These are phyloP conservation scores for Spisula solida DNA, from an alignment of 2,888 invertebrate species.

Conservation along the genomic window DNA sequence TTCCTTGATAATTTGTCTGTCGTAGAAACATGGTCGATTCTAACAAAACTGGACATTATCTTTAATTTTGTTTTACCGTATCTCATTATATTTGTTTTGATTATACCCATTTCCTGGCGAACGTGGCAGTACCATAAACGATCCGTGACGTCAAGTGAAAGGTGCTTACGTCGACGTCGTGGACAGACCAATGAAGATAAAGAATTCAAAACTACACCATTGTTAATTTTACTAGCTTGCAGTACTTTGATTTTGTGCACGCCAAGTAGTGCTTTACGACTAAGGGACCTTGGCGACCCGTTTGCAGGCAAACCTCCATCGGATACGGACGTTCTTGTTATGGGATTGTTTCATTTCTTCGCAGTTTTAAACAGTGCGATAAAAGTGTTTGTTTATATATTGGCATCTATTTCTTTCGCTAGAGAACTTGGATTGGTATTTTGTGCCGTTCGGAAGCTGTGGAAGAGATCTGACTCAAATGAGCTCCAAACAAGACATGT, in stretches of 20 bases:
- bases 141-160: slow-evolving; percentile 60
- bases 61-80: slow-evolving; percentile 79
- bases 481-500: slow-evolving; percentile 58
- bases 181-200: slow-evolving; percentile 67
- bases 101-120: slow-evolving; percentile 75
- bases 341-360: slow-evolving; percentile 61
- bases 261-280: slow-evolving; percentile 61
- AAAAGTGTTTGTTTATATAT: slow-evolving; percentile 63
- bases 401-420: slow-evolving; percentile 61
- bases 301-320: slow-evolving; percentile 23
- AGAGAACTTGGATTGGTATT: slow-evolving; percentile 51
- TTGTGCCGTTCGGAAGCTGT: slow-evolving; percentile 32
- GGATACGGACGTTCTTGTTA: slow-evolving; percentile 37
- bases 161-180: slow-evolving; percentile 66
- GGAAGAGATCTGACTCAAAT: slow-evolving; percentile 36
- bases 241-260: slow-evolving; percentile 67
- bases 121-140: slow-evolving; percentile 76
- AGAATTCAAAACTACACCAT: slow-evolving; percentile 75
- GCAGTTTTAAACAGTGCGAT: slow-evolving; percentile 60
- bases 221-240: slow-evolving; percentile 63
- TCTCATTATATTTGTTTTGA: slow-evolving; percentile 73
- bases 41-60: slow-evolving; percentile 77
- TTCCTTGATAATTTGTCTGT: slow-evolving; percentile 45
- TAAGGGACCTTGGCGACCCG: slow-evolving; percentile 21
- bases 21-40: slow-evolving; percentile 61